Evolutionary conservation across 2,797 vertebrate species (phyloP).

Genomic region (Thunnus albacares): DNA sequence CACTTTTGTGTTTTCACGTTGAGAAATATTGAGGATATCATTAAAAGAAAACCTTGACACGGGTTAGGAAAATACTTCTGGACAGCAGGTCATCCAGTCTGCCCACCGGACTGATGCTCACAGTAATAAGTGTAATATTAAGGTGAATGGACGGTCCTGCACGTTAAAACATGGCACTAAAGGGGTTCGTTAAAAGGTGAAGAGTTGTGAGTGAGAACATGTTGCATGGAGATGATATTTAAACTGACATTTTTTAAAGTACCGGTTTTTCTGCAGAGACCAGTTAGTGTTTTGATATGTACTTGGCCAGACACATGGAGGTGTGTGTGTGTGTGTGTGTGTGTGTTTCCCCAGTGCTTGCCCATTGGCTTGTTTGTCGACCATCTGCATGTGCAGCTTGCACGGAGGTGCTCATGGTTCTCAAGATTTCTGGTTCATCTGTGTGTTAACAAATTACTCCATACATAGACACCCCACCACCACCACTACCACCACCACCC

Average conservation of each 20-base stretch:
- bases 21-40: too few species aligned
- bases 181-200: too few species aligned
- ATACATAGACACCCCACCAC: not conserved
- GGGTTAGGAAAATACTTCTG: too few species aligned
- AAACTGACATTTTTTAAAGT: not conserved
- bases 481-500: not conserved
- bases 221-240: not conserved
- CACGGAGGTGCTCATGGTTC: conserved; percentile 25
- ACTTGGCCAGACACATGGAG: not conserved
- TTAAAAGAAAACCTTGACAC: too few species aligned
- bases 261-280: not conserved
- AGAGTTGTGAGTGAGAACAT: too few species aligned
- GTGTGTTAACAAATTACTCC: conserved; percentile 44
- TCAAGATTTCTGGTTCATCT: conserved; percentile 63
- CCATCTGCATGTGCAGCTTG: conserved; percentile 71
- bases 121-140: too few species aligned
- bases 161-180: too few species aligned
- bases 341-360: not conserved
- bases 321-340: conserved; percentile 7
- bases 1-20: too few species aligned
- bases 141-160: too few species aligned
- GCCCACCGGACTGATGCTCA: too few species aligned
- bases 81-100: too few species aligned
- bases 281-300: not conserved
- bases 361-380: conserved; percentile 33